Evolutionary conservation across 2,113 vertebrate genomes (phyloP).

Genomic region (Nycticryphes semicollaris): DNA sequence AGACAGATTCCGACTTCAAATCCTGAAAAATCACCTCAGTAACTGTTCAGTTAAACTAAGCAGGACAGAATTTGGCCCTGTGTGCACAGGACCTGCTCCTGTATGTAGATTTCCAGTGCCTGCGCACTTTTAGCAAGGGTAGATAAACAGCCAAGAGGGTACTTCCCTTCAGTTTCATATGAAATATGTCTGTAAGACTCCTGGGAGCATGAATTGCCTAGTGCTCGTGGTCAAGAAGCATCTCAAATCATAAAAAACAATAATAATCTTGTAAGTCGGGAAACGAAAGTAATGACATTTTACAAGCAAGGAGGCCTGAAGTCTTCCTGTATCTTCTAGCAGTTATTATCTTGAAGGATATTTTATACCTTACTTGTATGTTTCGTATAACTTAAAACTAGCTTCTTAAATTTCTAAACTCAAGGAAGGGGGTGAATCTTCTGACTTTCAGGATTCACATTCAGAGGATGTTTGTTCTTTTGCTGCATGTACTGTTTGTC

Average conservation of each 20-base stretch:
- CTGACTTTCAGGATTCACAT: conserved; percentile 67
- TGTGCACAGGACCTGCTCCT: background rate
- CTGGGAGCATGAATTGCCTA: background rate
- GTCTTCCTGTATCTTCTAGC: conserved; percentile 67
- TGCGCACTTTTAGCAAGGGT: background rate
- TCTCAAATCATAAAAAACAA: conserved; percentile 27
- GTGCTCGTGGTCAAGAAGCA: conserved; percentile 5
- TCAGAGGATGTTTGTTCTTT: conserved; percentile 69
- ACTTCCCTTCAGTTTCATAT: background rate
- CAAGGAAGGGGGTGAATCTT: conserved; percentile 70
- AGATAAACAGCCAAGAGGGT: background rate
- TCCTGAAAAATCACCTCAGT: background rate
- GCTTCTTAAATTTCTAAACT: conserved; percentile 68
- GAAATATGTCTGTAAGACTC: background rate
- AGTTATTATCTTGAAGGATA: conserved; percentile 61
- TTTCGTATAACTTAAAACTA: conserved; percentile 72
- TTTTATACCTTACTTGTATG: conserved; percentile 68
- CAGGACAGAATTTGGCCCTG: background rate
- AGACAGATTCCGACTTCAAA: background rate
- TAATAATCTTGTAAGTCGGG: conserved; percentile 28
- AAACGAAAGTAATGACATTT: conserved; percentile 30
- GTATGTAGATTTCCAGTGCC: background rate
- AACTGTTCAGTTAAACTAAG: background rate
- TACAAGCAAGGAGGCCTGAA: conserved; percentile 37
- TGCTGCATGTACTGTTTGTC: conserved; percentile 78